These are phyloP conservation scores for Anseranas semipalmata DNA, from an alignment of 2,113 vertebrate genomes.

Conservation along the genomic window DNA sequence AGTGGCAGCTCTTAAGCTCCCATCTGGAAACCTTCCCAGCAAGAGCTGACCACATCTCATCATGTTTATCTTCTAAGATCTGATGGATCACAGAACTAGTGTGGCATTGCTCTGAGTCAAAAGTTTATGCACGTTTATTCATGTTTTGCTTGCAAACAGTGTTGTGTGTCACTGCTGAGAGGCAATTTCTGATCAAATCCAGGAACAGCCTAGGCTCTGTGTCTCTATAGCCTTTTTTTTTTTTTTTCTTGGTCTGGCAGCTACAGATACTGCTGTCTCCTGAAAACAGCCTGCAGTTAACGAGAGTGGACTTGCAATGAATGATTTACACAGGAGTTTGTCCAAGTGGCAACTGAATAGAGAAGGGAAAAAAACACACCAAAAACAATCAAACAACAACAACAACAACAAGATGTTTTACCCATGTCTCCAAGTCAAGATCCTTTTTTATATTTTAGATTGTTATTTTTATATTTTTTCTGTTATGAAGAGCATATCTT, in stretches of 20 bases:
- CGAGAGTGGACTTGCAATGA: not conserved
- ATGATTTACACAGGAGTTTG: not conserved
- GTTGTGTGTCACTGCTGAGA: not conserved
- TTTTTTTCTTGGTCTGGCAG: not conserved
- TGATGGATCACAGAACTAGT: not conserved
- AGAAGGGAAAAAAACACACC: not conserved
- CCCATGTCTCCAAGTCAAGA: not conserved
- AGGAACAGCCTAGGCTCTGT: not conserved
- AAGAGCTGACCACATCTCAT: not conserved
- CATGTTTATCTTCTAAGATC: not conserved
- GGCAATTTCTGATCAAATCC: not conserved
- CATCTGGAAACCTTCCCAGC: not conserved
- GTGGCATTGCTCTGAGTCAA: not conserved
- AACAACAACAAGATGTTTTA: not conserved
- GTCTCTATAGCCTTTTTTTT: not conserved
- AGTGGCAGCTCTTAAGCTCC: not conserved
- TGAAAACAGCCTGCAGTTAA: not conserved
- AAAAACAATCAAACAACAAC: not conserved
- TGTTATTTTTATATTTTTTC: not conserved
- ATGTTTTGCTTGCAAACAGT: not conserved
- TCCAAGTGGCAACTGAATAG: not conserved
- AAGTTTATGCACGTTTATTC: constrained; percentile 20
- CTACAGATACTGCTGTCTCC: not conserved
- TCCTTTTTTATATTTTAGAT: not conserved
- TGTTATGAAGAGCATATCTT: not conserved